A percentile compares a stretch with the other conserved stretches of the same genome.
Evolutionary conservation across 2,113 vertebrate genomes (phyloP).

Genomic region (Pseudolaguvia tuberculata): DNA sequence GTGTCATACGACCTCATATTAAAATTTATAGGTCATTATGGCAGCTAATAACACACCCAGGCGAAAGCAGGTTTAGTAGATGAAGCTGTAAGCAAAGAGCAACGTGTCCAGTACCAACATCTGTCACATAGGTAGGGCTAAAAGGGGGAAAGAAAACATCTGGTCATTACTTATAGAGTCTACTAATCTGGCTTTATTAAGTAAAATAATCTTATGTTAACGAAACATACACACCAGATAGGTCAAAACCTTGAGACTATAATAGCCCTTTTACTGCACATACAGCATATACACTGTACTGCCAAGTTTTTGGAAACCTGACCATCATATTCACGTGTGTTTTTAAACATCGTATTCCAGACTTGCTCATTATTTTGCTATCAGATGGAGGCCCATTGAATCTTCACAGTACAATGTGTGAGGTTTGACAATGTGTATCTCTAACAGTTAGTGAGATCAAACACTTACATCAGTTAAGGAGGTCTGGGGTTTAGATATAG

Average conservation of each 20-base stretch:
- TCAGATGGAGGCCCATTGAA: too few relatives aligned
- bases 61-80: constrained; percentile 46
- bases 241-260: not conserved
- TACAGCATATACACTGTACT: too few relatives aligned
- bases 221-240: not conserved
- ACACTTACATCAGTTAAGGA: too few relatives aligned
- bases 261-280: not conserved
- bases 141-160: not conserved
- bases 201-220: not conserved
- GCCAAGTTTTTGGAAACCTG: too few relatives aligned
- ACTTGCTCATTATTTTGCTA: too few relatives aligned
- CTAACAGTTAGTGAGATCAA: too few relatives aligned
- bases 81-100: constrained; percentile 47
- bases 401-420: too few relatives aligned
- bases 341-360: too few relatives aligned
- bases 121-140: constrained; percentile 4
- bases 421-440: too few relatives aligned
- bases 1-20: constrained; percentile 62
- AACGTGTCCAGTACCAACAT: not conserved
- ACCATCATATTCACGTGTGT: too few relatives aligned
- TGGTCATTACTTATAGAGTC: not conserved
- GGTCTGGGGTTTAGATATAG: too few relatives aligned
- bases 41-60: constrained; percentile 63
- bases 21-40: constrained; percentile 69
- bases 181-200: not conserved